Percentiles rank a stretch among this genome's conserved stretches.
phyloP scores from a whole-genome alignment of 2,113 vertebrate genomes.

The Sylvia atricapilla region DNA sequence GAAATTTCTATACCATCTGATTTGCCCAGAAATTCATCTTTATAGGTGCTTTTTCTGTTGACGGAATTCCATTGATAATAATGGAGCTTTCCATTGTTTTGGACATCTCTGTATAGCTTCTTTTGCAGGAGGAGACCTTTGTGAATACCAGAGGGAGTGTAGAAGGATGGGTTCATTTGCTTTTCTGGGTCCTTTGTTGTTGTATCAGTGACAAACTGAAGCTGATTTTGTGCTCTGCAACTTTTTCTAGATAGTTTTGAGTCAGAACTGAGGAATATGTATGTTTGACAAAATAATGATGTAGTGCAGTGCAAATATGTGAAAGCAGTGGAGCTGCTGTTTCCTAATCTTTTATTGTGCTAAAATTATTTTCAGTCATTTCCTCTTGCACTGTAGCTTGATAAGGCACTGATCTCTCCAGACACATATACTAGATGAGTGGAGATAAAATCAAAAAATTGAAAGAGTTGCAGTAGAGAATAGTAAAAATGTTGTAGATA shows the following conservation, averaged over 20 bases:
- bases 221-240: neutral
- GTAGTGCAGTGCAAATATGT: neutral
- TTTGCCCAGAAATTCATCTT: neutral
- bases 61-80: neutral
- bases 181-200: neutral
- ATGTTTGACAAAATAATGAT: neutral
- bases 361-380: neutral
- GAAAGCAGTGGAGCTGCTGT: neutral
- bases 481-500: neutral
- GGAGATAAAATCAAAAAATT: neutral
- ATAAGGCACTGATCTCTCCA: neutral
- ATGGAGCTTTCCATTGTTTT: neutral
- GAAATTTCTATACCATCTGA: neutral
- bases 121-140: neutral
- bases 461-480: neutral
- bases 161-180: neutral
- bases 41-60: neutral
- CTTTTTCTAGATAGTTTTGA: neutral
- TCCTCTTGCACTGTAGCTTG: neutral
- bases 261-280: neutral
- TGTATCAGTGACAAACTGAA: neutral
- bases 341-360: neutral
- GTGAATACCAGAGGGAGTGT: neutral
- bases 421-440: neutral
- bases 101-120: neutral